These are phyloP conservation scores for Numida meleagris DNA, from an alignment of 2,113 vertebrate genomes.

Conservation along the genomic window DNA sequence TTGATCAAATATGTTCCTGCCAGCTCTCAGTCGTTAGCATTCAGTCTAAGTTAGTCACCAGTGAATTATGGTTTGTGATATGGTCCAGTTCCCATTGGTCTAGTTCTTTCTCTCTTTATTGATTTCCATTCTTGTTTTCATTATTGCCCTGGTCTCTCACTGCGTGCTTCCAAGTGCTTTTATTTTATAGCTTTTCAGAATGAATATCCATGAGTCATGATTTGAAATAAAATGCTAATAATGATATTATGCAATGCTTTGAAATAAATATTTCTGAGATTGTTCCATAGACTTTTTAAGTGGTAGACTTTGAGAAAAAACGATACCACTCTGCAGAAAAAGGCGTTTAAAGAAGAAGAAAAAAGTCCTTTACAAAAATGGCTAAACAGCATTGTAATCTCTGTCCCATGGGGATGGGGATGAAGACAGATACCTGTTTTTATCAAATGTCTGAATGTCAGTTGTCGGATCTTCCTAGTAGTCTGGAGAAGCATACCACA, in stretches of 20 bases:
- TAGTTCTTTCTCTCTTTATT: constrained; percentile 51
- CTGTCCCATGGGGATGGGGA: accelerated
- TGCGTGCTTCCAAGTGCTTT: constrained; percentile 29
- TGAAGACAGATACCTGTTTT: neutral
- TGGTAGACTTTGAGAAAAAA: constrained; percentile 25
- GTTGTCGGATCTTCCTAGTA: neutral
- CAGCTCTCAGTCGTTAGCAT: constrained; percentile 43
- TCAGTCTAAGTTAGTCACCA: constrained; percentile 51
- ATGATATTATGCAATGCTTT: constrained; percentile 33
- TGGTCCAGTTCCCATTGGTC: constrained; percentile 45
- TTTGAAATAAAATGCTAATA: constrained; percentile 63
- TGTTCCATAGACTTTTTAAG: constrained; percentile 24
- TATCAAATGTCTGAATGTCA: neutral
- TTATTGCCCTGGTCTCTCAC: constrained; percentile 39
- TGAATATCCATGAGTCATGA: constrained; percentile 54
- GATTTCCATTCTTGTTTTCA: constrained; percentile 51
- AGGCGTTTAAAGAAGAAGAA: neutral
- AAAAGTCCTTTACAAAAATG: neutral
- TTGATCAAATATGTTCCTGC: constrained; percentile 57
- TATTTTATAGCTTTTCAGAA: constrained; percentile 53
- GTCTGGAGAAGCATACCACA: accelerated
- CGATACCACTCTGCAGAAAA: neutral
- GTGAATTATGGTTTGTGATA: constrained; percentile 62
- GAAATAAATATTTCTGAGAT: constrained; percentile 34
- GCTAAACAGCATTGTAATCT: neutral